Conservation (phyloP, 2,113 vertebrate species). For the Coreoperca whiteheadi region DNA sequence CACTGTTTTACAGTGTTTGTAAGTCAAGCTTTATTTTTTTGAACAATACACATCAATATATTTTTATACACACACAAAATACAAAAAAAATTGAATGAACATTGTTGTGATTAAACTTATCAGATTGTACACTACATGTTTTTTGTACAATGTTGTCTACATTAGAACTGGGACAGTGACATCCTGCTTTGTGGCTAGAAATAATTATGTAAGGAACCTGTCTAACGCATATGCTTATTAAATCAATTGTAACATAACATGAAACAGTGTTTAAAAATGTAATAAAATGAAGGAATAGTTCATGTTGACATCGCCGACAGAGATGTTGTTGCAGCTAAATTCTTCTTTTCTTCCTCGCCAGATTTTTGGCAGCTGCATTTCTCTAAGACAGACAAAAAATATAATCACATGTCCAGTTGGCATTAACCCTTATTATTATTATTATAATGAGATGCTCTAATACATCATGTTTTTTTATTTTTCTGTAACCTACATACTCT, state of each 20-base stretch:
- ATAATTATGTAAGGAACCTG: background rate
- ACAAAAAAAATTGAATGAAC: constrained; percentile 4
- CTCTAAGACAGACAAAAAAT: constrained; percentile 57
- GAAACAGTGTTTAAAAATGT: constrained; percentile 21
- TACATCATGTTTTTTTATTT: background rate
- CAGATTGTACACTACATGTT: background rate
- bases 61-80: constrained; percentile 28
- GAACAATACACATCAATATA: constrained; percentile 8
- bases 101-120: background rate
- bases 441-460: background rate
- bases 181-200: background rate
- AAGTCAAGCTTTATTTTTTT: constrained; percentile 59
- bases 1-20: constrained; percentile 17
- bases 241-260: constrained; percentile 9
- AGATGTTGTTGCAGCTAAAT: constrained; percentile 22
- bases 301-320: background rate
- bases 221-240: constrained; percentile 10
- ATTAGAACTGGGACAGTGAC: constrained; percentile 6
- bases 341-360: constrained; percentile 69
- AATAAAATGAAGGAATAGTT: background rate
- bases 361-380: constrained; percentile 46
- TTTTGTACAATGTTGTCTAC: background rate
- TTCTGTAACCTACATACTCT: background rate
- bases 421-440: background rate
- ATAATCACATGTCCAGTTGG: background rate